Evolutionary conservation across 2,113 vertebrate genomes (phyloP), one percentile per base, ranked within the genome.

Genomic region (Osmerus eperlanus): DNA sequence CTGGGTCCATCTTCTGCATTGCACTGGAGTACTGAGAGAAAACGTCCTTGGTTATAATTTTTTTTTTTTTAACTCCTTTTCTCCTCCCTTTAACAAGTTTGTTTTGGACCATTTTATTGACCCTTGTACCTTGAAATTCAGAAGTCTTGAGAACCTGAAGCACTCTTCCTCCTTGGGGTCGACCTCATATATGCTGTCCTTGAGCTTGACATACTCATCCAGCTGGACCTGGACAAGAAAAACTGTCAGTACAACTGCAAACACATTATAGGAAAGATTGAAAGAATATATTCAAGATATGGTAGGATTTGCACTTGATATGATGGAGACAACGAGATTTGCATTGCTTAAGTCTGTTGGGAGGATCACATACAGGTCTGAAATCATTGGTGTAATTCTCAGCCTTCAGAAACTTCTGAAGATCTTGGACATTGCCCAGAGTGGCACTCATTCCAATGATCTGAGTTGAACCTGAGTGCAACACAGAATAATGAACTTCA

Each of bases 361-460:
- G 55, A 13, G 3, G 41, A 23, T 32, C 18, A 92, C 95, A 63
- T 80, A 99, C 97, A 73, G 97, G 97, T 82, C 97, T 92, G 77
- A 99, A 99, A 71, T 94, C 88, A 67, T 84, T 94, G 0, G 86
- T 91, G 73, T 96, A 99, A 81, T 95, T 95, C 11, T 99, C 96
- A 0, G 97, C 97, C 79, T 81, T 93, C 66, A 99, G 83, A 79
- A 99, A 99, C 53, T 74, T 87, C 88, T 97, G 94, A n/a, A 99
- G 89, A 76, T 99, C 97, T 76, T 75, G 83, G 63, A 97, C 92
- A 16, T 99, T 99, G 67, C 91, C 95, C 82, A 99, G 83, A 0
- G 97, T 99, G 72, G 97, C 97, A 79, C 97, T 99, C 96, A 99
- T 98, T 3, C 97, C 97, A 77, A 99, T 92, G 59, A 99, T 93